Base-by-base conservation (phyloP, 2,888 invertebrate species). In the Malacosoma neustria region DNA sequence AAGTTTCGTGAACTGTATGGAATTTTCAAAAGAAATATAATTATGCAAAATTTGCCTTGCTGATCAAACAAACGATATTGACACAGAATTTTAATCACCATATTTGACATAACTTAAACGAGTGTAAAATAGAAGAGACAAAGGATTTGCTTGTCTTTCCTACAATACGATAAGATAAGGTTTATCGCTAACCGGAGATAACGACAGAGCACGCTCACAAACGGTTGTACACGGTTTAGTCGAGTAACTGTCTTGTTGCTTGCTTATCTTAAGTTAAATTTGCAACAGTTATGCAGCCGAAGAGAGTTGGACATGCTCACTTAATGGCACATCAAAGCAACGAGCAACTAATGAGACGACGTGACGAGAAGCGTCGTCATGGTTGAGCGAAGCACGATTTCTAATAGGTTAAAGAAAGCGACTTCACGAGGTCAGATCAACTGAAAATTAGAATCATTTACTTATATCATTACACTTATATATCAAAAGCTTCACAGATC, bases 351-450 rank as follows among this genome's bases (percentile, higher is more conserved):
- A 22, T 9, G 22, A 22, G 22, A 22, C 42, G 49, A 54, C 58
- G 58, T 67, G 65, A 57, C 58, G 43, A 48, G 48, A 53, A 46
- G 33, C 45, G 48, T 41, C 43, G 51, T 56, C 59, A 67, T 54
- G 61, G 65, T 52, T 57, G 54, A 55, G 55, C 51, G 39, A 51
- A 57, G 39, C 67, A 68, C 70, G 72, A 65, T 63, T 68, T 66
- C 62, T 68, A 69, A 69, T 61, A 66, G 70, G 70, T 72, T 66
- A 69, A 74, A 72, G 76, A 76, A 77, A 77, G 76, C 52, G 58
- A 66, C 51, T 55, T 51, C 45, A 36, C 53, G 54, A 66, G 64
- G 61, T 63, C 56, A 22, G 3, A 22, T 22, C 22, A 22, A 22
- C 22, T 22, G 5, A 22, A 51, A 48, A 43, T 53, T 22, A 5